A percentile compares a stretch with the other conserved stretches of the same genome.
Evolutionary conservation across 35 echinoderm and acorn worm species (phyloP).

Genomic region (Lytechinus variegatus): DNA sequence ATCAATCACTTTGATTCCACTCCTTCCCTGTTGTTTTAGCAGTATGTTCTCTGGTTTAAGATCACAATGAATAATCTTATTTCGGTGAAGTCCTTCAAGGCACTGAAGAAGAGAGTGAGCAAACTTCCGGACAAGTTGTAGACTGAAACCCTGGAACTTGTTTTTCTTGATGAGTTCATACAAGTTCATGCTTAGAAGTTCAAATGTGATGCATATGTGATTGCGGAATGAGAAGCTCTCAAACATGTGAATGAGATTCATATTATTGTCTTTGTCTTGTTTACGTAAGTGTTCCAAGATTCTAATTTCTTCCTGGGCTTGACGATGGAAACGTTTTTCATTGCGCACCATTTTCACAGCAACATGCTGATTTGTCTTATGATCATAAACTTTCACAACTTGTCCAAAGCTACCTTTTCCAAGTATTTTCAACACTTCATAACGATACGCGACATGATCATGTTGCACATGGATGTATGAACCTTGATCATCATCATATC

Average conservation of each 20-base stretch:
- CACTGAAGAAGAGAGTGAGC: slow-evolving; percentile 98
- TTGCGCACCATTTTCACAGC: slow-evolving; percentile 99
- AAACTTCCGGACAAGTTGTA: slow-evolving; percentile 97
- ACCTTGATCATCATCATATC: slow-evolving; percentile 99
- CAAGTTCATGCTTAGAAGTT: slow-evolving; percentile 98
- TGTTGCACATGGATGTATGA: slow-evolving; percentile 99
- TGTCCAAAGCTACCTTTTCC: slow-evolving; percentile 99
- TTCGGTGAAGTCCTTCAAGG: slow-evolving; percentile 93
- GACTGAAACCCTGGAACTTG: slow-evolving; percentile 99
- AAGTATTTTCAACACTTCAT: slow-evolving; percentile 99
- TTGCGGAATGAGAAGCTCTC: slow-evolving; percentile 97
- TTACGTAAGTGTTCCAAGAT: slow-evolving; percentile 98
- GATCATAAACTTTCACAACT: slow-evolving; percentile 99
- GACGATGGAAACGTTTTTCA: slow-evolving; percentile 98
- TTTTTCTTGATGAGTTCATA: slow-evolving; percentile 99
- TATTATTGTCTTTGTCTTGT: slow-evolving; percentile 99
- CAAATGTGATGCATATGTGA: slow-evolving; percentile 99
- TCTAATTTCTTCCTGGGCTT: slow-evolving; percentile 98
- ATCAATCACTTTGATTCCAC: slow-evolving; percentile 99
- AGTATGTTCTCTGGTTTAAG: slow-evolving; percentile 99
- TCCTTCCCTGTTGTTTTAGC: slow-evolving; percentile 95
- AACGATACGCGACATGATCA: slow-evolving; percentile 95
- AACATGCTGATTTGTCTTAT: slow-evolving; percentile 98
- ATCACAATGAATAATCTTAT: slow-evolving; percentile 99
- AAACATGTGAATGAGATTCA: slow-evolving; percentile 97